phyloP scores from a whole-genome alignment of 2,113 vertebrate species.

The Dolichotis patagonum region DNA sequence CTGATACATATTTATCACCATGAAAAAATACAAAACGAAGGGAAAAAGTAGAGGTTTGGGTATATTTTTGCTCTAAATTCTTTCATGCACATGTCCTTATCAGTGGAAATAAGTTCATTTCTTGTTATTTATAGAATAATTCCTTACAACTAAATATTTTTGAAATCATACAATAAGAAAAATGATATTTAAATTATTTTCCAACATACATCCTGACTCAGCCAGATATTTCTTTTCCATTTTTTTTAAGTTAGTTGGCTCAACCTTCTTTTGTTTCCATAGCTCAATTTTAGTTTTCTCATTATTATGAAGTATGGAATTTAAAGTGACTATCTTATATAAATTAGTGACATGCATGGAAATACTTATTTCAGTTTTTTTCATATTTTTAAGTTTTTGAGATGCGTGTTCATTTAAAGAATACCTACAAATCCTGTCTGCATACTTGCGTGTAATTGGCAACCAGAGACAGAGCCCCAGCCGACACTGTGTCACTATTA shows the following conservation, averaged over 20 bases:
- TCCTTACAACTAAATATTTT: not conserved
- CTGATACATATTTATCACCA: not conserved
- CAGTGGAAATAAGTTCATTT: not conserved
- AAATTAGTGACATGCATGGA: slow-evolving; percentile 59
- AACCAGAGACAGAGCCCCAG: not conserved
- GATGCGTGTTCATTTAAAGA: not conserved
- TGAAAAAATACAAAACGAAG: not conserved
- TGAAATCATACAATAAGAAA: not conserved
- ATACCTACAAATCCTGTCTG: not conserved
- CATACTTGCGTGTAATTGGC: not conserved
- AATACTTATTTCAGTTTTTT: slow-evolving; percentile 54
- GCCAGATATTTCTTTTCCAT: slow-evolving; percentile 66
- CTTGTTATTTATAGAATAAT: not conserved
- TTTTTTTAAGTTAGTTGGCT: slow-evolving; percentile 74
- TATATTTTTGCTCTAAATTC: not conserved
- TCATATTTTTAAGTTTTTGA: slow-evolving; percentile 35
- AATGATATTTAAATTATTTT: not conserved
- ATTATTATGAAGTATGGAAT: slow-evolving; percentile 58
- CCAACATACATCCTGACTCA: slow-evolving; percentile 15
- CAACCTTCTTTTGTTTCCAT: slow-evolving; percentile 70
- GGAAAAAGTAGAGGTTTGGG: not conserved
- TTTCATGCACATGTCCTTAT: not conserved
- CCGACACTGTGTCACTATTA: not conserved
- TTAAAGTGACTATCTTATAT: slow-evolving; percentile 60
- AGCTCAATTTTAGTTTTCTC: slow-evolving; percentile 71